phyloP scores from a whole-genome alignment of 2,888 invertebrate genomes.

The Nymphalis c-album region DNA sequence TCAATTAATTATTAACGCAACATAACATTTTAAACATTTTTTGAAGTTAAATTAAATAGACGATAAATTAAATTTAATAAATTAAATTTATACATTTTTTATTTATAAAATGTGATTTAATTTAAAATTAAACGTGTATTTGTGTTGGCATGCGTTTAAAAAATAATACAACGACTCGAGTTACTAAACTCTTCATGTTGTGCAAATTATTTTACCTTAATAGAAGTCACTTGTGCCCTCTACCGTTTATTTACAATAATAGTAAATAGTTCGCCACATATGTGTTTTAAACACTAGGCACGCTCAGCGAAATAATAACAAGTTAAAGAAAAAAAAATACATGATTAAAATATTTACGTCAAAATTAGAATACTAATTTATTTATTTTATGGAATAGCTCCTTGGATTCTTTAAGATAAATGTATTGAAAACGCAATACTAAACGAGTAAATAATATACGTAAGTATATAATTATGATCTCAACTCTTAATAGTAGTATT shows the following conservation, averaged over 20 bases:
- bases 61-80: too few species aligned
- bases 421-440: too few species aligned
- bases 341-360: neutral
- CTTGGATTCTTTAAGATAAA: too few species aligned
- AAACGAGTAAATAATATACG: neutral
- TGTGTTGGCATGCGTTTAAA: neutral
- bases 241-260: conserved; percentile 39
- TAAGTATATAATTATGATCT: neutral
- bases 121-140: neutral
- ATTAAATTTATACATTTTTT: too few species aligned
- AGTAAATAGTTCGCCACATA: conserved; percentile 28
- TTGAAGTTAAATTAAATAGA: too few species aligned
- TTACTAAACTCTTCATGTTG: neutral
- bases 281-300: conserved; percentile 32
- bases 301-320: conserved; percentile 1
- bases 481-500: conserved; percentile 19
- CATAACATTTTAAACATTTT: too few species aligned
- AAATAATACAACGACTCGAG: conserved; percentile 5
- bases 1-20: too few species aligned
- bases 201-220: conserved; percentile 23
- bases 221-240: conserved; percentile 42
- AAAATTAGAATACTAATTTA: too few species aligned
- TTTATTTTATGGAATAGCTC: too few species aligned
- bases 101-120: neutral
- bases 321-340: neutral